Conservation (phyloP, 2,797 vertebrate genomes). For the Ptychobarbus kaznakovi region DNA sequence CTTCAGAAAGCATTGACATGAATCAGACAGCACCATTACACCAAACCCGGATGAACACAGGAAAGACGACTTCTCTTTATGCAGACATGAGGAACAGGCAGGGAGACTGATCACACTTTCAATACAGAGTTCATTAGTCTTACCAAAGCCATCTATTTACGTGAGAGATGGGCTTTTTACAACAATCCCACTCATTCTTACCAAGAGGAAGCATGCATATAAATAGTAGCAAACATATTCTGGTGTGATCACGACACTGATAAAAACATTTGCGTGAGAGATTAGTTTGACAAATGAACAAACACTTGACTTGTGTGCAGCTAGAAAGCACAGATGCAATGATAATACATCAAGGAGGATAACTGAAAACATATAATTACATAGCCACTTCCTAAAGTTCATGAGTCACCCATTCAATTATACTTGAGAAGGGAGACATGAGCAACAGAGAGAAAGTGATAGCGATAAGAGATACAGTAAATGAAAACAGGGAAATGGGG, state of each 20-base stretch:
- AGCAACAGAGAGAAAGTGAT: neutral
- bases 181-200: neutral
- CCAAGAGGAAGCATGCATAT: neutral
- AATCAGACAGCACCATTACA: slow-evolving; percentile 44
- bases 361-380: slow-evolving; percentile 23
- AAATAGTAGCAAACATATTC: neutral
- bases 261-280: neutral
- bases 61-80: slow-evolving; percentile 28
- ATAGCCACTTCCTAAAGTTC: slow-evolving; percentile 15
- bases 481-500: neutral
- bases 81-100: slow-evolving; percentile 14
- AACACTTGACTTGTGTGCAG: slow-evolving; percentile 4
- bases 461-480: neutral
- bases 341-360: slow-evolving; percentile 11
- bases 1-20: slow-evolving; percentile 23
- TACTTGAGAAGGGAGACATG: slow-evolving; percentile 6
- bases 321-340: neutral
- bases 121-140: slow-evolving; percentile 54
- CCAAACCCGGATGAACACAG: slow-evolving; percentile 28
- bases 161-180: slow-evolving; percentile 37
- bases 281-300: slow-evolving; percentile 26
- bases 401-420: slow-evolving; percentile 30
- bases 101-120: slow-evolving; percentile 24
- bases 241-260: slow-evolving; percentile 10
- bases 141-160: slow-evolving; percentile 32